phyloP scores from a whole-genome alignment of 2,113 vertebrate genomes.

The rabbit (Oryctolagus cuniculus) region DNA sequence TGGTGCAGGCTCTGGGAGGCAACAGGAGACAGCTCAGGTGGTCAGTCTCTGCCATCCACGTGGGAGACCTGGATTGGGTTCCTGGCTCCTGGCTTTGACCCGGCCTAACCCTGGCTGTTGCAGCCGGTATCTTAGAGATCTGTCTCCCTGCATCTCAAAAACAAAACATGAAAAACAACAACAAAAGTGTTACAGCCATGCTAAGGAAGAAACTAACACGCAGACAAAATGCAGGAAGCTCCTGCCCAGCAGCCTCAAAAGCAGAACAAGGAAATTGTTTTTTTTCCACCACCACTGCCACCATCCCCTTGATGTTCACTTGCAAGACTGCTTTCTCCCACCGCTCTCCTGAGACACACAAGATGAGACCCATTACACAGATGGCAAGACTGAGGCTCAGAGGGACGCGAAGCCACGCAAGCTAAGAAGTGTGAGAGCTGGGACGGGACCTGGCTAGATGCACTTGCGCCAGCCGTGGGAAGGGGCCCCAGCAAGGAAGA shows the following conservation, averaged over 20 bases:
- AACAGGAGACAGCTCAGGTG: too few relatives aligned
- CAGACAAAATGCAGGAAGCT: neutral
- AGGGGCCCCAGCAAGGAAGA: accelerated
- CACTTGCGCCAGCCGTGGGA: neutral
- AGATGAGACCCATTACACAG: neutral
- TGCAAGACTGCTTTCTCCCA: neutral
- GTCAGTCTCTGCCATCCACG: too few relatives aligned
- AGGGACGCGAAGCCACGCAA: neutral
- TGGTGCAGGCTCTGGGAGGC: too few relatives aligned
- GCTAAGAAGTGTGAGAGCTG: neutral
- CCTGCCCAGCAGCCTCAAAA: neutral
- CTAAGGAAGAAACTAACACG: neutral
- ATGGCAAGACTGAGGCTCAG: neutral
- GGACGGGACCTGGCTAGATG: neutral
- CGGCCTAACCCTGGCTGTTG: too few relatives aligned
- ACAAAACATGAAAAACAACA: neutral
- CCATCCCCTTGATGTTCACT: neutral
- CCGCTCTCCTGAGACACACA: neutral
- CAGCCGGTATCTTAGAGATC: too few relatives aligned
- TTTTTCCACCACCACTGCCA: accelerated
- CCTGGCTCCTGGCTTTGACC: too few relatives aligned
- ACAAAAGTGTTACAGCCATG: neutral
- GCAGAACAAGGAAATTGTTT: too few relatives aligned
- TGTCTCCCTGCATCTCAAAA: too few relatives aligned
- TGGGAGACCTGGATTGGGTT: too few relatives aligned